Conservation (phyloP, 2,797 vertebrate genomes). For the Picus viridis region DNA sequence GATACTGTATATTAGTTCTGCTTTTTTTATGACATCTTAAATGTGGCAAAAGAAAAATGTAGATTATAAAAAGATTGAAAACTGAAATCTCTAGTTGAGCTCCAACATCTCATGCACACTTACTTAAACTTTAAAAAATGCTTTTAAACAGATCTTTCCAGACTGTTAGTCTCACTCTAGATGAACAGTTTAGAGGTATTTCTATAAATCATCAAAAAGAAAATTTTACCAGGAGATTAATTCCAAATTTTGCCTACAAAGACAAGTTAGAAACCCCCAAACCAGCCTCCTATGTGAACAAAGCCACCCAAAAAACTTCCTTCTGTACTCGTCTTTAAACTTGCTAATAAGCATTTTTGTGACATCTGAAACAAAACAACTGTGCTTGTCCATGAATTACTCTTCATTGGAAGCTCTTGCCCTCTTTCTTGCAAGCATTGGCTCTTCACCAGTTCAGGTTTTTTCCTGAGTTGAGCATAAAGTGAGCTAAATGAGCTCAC, state of each 20-base stretch:
- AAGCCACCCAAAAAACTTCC: fast-evolving
- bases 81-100: background rate
- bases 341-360: background rate
- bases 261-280: background rate
- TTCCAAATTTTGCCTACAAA: background rate
- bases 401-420: background rate
- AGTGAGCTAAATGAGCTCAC: background rate
- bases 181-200: background rate
- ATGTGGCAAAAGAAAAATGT: conserved; percentile 28
- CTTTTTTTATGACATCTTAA: conserved; percentile 40
- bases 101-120: background rate
- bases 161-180: background rate
- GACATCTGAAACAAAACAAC: background rate
- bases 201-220: background rate
- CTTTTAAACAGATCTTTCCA: conserved; percentile 24
- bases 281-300: fast-evolving
- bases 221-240: background rate
- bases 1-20: conserved; percentile 3
- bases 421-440: background rate
- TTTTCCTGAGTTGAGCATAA: background rate
- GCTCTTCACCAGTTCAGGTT: background rate
- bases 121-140: conserved; percentile 30
- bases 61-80: conserved; percentile 32
- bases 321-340: background rate
- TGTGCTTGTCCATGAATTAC: background rate